Evolutionary conservation across 2,113 vertebrate genomes (phyloP).

Genomic region (Sceloporus tristichus): DNA sequence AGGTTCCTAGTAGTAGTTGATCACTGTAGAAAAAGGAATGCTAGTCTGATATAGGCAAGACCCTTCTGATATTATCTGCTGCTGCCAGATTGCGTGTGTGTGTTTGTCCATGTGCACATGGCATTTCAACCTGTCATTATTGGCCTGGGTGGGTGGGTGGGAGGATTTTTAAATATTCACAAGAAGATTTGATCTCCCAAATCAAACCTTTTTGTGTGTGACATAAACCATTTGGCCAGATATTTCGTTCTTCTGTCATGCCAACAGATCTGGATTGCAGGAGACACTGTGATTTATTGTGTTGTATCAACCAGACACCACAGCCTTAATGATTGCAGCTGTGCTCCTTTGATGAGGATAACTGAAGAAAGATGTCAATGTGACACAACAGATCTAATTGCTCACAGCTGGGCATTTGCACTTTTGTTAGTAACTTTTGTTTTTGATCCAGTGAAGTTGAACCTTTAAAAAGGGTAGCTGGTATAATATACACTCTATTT

Average conservation of each 20-base stretch:
- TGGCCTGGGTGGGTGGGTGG: not conserved
- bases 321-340: constrained; percentile 15
- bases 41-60: not conserved
- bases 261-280: constrained; percentile 16
- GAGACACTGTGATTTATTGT: constrained; percentile 24
- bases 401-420: constrained; percentile 6
- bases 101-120: not conserved
- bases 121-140: not conserved
- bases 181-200: constrained; percentile 8
- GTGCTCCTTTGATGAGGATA: constrained; percentile 26
- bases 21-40: not conserved
- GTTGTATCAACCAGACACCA: constrained; percentile 37
- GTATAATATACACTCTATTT: not conserved
- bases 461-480: not conserved
- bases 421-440: not conserved
- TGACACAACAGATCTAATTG: constrained; percentile 26
- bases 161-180: not conserved
- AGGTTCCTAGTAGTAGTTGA: not conserved
- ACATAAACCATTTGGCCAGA: constrained; percentile 4
- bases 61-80: not conserved
- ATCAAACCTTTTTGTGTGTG: not conserved
- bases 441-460: not conserved
- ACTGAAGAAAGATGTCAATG: constrained; percentile 21
- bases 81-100: not conserved
- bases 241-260: constrained; percentile 15